Conservation (phyloP, 1,140 invertebrate species). For the Drosophila nasuta region DNA sequence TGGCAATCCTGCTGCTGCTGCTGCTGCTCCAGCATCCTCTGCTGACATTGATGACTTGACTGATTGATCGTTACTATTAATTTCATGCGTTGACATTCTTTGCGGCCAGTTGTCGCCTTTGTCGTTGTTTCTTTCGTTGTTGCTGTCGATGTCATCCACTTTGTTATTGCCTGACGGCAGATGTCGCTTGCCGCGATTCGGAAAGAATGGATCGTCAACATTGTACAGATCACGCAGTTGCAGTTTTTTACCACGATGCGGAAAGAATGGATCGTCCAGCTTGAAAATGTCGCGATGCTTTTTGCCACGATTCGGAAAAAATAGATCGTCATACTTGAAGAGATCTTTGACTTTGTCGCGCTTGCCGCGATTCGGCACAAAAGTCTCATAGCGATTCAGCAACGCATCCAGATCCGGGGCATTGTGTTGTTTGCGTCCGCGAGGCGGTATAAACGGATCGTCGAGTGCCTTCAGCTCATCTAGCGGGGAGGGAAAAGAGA, state of each 20-base stretch:
- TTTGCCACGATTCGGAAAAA: constrained; percentile 82
- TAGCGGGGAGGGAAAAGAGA: constrained; percentile 6
- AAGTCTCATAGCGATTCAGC: constrained; percentile 72
- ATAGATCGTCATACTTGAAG: constrained; percentile 83
- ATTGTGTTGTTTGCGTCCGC: constrained; percentile 79
- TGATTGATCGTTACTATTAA: constrained; percentile 82
- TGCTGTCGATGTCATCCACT: constrained; percentile 25
- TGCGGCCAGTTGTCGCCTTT: constrained; percentile 65
- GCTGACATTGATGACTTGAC: constrained; percentile 79
- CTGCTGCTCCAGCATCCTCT: constrained; percentile 38
- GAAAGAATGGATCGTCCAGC: constrained; percentile 67
- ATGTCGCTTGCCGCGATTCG: constrained; percentile 74
- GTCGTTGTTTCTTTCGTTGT: constrained; percentile 19
- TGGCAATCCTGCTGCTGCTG: constrained; percentile 38
- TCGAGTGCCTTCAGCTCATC: constrained; percentile 48
- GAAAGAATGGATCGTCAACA: constrained; percentile 74
- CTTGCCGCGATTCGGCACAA: constrained; percentile 81
- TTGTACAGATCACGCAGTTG: constrained; percentile 73
- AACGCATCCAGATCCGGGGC: constrained; percentile 68
- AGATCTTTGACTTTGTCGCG: constrained; percentile 83
- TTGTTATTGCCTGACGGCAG: constrained; percentile 20
- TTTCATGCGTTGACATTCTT: constrained; percentile 81
- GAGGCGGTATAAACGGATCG: constrained; percentile 81
- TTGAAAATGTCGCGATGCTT: constrained; percentile 65
- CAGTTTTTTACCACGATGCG: constrained; percentile 79